A percentile compares a stretch with the other conserved stretches of the same genome.
These are phyloP conservation scores for Diplogasteroides magnus DNA, from an alignment of 1,140 invertebrate genomes.

Conservation along the genomic window DNA sequence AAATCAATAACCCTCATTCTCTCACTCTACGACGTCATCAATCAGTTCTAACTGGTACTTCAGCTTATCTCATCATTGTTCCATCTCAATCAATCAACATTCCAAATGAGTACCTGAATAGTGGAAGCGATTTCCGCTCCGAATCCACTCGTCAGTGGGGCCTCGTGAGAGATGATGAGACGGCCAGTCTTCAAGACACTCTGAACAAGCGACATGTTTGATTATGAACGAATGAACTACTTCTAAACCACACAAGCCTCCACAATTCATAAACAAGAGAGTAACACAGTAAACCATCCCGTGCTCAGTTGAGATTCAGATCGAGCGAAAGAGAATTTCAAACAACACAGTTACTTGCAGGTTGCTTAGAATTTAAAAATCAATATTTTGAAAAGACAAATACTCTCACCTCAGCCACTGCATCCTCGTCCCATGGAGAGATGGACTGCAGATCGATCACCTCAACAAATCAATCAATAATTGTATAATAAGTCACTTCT, in stretches of 20 bases:
- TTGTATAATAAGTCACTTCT: too few species aligned
- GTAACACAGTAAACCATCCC: conserved; percentile 1
- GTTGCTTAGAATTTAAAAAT: too few species aligned
- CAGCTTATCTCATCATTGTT: too few species aligned
- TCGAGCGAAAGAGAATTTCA: too few species aligned
- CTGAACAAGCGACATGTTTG: conserved; percentile 62
- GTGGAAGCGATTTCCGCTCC: conserved; percentile 89
- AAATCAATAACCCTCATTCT: too few species aligned
- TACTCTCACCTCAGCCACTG: conserved; percentile 74
- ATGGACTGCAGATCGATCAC: conserved; percentile 88
- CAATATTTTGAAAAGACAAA: conserved; percentile 2
- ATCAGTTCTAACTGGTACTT: too few species aligned
- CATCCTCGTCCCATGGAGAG: conserved; percentile 86
- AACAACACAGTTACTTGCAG: too few species aligned
- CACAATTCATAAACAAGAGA: background rate
- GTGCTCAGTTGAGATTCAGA: background rate
- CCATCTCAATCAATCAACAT: too few species aligned
- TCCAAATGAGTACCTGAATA: conserved; percentile 63
- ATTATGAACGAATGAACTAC: too few species aligned
- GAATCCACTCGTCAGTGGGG: conserved; percentile 87
- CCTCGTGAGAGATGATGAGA: conserved; percentile 86
- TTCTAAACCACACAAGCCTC: too few species aligned
- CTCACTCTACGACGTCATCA: too few species aligned
- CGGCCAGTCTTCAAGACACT: conserved; percentile 90
- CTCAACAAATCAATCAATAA: conserved; percentile 72